phyloP scores from a whole-genome alignment of 2,113 vertebrate species.

The Ceyx margarethae region DNA sequence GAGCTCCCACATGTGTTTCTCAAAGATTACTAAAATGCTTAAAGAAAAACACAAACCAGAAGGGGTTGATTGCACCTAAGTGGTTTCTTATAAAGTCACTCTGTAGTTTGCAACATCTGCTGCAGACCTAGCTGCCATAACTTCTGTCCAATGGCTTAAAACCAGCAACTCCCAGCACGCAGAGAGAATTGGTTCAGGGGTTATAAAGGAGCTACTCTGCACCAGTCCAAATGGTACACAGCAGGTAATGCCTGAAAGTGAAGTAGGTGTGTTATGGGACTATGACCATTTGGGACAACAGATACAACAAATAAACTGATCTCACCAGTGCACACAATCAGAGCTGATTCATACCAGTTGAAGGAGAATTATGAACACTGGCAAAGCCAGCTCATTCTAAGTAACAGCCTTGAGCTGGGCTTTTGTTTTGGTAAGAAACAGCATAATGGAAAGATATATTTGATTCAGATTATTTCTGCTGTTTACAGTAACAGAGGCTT shows the following conservation, averaged over 20 bases:
- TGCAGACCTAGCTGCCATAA: background rate
- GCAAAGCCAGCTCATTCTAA: background rate
- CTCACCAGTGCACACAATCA: background rate
- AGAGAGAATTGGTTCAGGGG: background rate
- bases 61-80: background rate
- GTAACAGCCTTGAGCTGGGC: background rate
- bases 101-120: background rate
- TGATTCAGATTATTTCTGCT: background rate
- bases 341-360: background rate
- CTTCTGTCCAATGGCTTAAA: background rate
- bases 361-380: background rate
- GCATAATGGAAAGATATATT: background rate
- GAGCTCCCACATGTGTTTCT: background rate
- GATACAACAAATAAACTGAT: background rate
- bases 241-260: background rate
- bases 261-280: background rate
- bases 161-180: background rate
- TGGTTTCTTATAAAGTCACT: background rate
- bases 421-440: background rate
- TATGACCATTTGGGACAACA: background rate
- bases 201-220: background rate
- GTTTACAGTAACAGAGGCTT: background rate
- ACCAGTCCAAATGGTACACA: background rate
- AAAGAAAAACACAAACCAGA: background rate
- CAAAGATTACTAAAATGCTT: conserved; percentile 3